Evolutionary conservation across 2,797 vertebrate genomes (phyloP).

Genomic region (Lagocephalus sceleratus): DNA sequence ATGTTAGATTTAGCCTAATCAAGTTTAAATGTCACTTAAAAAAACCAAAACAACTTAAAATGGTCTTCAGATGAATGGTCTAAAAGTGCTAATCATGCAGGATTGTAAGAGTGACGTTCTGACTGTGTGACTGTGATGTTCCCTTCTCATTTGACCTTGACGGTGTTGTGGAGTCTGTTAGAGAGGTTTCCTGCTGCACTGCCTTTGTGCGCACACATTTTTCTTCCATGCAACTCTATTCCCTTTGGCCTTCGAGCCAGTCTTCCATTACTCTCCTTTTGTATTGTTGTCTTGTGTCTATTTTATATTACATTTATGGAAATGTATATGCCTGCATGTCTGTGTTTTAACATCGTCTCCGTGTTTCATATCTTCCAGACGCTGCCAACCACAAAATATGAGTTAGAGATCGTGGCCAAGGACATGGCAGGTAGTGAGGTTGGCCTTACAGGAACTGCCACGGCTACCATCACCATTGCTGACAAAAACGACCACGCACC

Average conservation of each 20-base stretch:
- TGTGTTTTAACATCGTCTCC: neutral
- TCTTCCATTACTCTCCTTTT: neutral
- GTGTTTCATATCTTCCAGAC: conserved; percentile 72
- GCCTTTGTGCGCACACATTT: neutral
- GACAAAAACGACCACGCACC: conserved; percentile 97
- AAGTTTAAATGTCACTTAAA: too few relatives aligned
- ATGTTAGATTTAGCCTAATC: too few relatives aligned
- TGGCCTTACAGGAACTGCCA: conserved; percentile 91
- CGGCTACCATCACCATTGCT: conserved; percentile 92
- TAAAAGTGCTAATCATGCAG: too few relatives aligned
- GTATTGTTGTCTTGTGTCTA: too few relatives aligned
- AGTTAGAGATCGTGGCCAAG: conserved; percentile 93
- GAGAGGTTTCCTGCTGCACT: neutral
- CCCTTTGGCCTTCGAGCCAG: neutral
- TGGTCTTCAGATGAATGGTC: too few relatives aligned
- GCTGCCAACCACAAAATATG: conserved; percentile 89
- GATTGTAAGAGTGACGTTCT: too few relatives aligned
- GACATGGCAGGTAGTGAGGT: conserved; percentile 95
- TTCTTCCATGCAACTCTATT: neutral
- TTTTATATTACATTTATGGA: too few relatives aligned
- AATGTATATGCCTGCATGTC: neutral
- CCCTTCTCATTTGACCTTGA: neutral
- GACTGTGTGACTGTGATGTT: too few relatives aligned
- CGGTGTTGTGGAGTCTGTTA: neutral
- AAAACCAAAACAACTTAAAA: too few relatives aligned